Evolutionary conservation across 1,140 invertebrate species (phyloP), one percentile per base, ranked within the genome.

Genomic region (Aradophagus sp.): DNA sequence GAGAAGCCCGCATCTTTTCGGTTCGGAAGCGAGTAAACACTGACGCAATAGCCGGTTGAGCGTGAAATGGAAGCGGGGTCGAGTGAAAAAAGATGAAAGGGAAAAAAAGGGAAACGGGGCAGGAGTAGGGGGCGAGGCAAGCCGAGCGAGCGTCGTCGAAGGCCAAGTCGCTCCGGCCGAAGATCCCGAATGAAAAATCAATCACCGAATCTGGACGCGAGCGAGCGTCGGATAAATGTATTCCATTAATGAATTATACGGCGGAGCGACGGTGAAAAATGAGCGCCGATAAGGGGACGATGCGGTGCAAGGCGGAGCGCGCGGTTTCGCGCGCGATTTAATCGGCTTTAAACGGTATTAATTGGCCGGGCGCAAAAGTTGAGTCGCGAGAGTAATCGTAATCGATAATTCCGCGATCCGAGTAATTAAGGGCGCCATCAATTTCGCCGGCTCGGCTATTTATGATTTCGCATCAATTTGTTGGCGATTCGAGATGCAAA

Each of bases 61-160:
- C 70, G 63, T 73, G 52, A 67, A 73, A 73, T 67, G 62, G 62
- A 73, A 73, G 69, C 62, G 62, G 48, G 52, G 62, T 27, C 44
- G 58, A 19, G 47, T 42, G 56, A 67, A 73, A 66, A 67, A 52
- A 41, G 26, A n/a, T n/a, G n/a, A n/a, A n/a, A n/a, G n/a, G n/a
- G n/a, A n/a, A n/a, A n/a, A n/a, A n/a, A n/a, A n/a, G n/a, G n/a
- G n/a, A n/a, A n/a, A n/a, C n/a, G n/a, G n/a, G n/a, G n/a, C n/a
- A n/a, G n/a, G n/a, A n/a, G n/a, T n/a, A n/a, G n/a, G n/a, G n/a
- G n/a, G n/a, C n/a, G n/a, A n/a, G n/a, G n/a, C n/a, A n/a, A n/a
- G 53, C 6, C 45, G 45, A 44, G 59, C 53, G 53, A 13, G 16
- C 27, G 42, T 38, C 52, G 52, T 59, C 65, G 34, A n/a, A 58